Evolutionary conservation across 2,888 invertebrate species (phyloP).

Genomic region (Chrysolina americana): DNA sequence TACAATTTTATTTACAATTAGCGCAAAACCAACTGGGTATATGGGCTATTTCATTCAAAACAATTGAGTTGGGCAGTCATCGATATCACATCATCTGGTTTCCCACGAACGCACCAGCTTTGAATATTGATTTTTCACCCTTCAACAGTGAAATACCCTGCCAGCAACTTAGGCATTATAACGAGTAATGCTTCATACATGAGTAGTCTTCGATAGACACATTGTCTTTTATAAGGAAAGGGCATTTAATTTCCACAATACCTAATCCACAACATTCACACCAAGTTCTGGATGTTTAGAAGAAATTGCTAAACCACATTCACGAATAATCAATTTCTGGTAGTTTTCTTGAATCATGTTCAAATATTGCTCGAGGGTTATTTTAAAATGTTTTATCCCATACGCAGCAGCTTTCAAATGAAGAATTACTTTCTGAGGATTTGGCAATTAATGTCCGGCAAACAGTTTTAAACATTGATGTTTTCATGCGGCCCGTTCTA

Average conservation of each 20-base stretch:
- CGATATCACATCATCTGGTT: slow-evolving; percentile 2
- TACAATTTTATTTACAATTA: too few species aligned
- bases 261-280: not conserved
- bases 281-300: not conserved
- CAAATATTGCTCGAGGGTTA: not conserved
- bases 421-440: not conserved
- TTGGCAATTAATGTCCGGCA: too few species aligned
- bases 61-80: slow-evolving; percentile 10
- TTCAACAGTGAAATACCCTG: slow-evolving; percentile 7
- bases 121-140: not conserved
- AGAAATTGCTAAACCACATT: not conserved
- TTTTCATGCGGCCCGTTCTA: too few species aligned
- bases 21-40: too few species aligned
- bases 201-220: too few species aligned
- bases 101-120: slow-evolving; percentile 15
- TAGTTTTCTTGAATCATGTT: not conserved
- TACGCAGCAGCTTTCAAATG: not conserved
- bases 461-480: too few species aligned
- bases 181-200: not conserved
- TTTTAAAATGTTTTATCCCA: not conserved
- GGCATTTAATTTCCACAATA: not conserved
- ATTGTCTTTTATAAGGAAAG: not conserved
- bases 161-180: slow-evolving; percentile 8
- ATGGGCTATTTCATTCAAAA: too few species aligned
- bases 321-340: not conserved